Conservation (phyloP, 1,140 invertebrate species). For the Trypoxylus dichotomus region DNA sequence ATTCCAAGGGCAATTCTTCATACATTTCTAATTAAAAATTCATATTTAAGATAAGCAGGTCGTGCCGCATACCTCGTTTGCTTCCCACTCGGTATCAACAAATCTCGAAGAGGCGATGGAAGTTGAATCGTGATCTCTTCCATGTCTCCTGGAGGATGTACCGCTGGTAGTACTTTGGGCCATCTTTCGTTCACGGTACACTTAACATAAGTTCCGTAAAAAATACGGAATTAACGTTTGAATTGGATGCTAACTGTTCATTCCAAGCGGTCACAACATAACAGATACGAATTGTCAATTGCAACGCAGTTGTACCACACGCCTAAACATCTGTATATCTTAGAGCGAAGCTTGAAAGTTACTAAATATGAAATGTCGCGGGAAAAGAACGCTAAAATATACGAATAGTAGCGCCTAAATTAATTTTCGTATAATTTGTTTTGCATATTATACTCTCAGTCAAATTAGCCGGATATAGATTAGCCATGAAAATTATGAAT, state of each 20-base stretch:
- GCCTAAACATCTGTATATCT: background rate
- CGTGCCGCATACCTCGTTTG: conserved; percentile 60
- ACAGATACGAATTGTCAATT: background rate
- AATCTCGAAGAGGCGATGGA: conserved; percentile 58
- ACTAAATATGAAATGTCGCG: background rate
- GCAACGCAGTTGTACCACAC: background rate
- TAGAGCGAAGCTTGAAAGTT: background rate
- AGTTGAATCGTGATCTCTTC: conserved; percentile 57
- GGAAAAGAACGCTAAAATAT: too few species aligned
- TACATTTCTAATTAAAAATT: background rate
- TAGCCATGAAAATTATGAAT: too few species aligned
- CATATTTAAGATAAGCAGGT: background rate
- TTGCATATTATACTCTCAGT: too few species aligned
- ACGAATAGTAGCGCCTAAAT: too few species aligned
- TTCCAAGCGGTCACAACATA: conserved; percentile 10
- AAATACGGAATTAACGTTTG: background rate
- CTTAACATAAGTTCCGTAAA: background rate
- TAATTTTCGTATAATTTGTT: too few species aligned
- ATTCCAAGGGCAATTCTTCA: background rate
- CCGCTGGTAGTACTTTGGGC: conserved; percentile 60
- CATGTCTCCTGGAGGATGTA: conserved; percentile 57
- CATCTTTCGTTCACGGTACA: conserved; percentile 50
- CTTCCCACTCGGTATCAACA: conserved; percentile 69
- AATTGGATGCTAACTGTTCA: conserved; percentile 9
- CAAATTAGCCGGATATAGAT: too few species aligned